phyloP scores from a whole-genome alignment of 2,797 vertebrate genomes.

The Sebastes hubbsi region DNA sequence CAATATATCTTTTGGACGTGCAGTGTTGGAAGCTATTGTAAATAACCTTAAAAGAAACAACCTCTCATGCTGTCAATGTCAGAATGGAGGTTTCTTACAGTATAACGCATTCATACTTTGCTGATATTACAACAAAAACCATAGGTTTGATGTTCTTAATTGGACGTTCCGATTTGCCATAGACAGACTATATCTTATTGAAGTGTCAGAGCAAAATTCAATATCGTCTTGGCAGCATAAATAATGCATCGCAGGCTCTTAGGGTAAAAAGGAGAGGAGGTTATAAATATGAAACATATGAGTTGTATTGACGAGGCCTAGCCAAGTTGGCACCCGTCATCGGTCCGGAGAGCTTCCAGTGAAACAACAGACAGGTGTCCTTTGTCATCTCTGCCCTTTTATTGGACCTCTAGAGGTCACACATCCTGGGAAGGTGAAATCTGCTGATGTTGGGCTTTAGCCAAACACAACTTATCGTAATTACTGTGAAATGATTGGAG shows the following conservation, averaged over 20 bases:
- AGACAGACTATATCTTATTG: constrained; percentile 49
- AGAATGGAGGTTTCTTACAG: not conserved
- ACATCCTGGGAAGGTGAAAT: not conserved
- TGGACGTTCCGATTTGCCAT: constrained; percentile 6
- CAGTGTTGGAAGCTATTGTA: not conserved
- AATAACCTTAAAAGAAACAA: not conserved
- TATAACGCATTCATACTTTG: not conserved
- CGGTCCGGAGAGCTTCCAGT: constrained; percentile 37
- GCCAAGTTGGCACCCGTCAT: constrained; percentile 74
- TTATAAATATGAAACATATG: constrained; percentile 79
- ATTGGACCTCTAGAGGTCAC: constrained; percentile 24
- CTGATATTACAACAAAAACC: not conserved
- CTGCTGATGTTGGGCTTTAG: not conserved
- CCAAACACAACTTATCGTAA: not conserved
- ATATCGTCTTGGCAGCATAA: constrained; percentile 71
- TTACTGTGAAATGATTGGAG: not conserved
- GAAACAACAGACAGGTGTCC: constrained; percentile 69
- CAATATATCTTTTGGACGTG: not conserved
- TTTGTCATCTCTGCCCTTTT: constrained; percentile 42
- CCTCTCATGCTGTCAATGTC: not conserved
- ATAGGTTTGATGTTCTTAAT: not conserved
- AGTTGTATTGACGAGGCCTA: constrained; percentile 71
- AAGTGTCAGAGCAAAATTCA: constrained; percentile 69
- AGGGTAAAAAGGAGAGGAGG: constrained; percentile 70
- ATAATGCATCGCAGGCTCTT: constrained; percentile 78